phyloP scores from a whole-genome alignment of 2,888 invertebrate species.

The Thumatha senex region DNA sequence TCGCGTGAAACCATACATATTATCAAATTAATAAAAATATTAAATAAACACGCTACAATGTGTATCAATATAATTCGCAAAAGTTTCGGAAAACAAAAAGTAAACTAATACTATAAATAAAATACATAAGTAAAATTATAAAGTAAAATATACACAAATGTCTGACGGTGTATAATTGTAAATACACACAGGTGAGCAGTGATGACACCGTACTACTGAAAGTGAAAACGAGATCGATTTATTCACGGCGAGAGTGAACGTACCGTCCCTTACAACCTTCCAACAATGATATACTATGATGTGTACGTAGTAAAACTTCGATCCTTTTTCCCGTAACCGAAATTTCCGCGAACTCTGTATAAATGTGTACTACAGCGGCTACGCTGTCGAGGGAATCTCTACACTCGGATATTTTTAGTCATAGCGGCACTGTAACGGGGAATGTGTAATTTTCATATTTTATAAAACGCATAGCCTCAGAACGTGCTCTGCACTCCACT shows the following conservation, averaged over 20 bases:
- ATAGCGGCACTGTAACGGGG: constrained; percentile 61
- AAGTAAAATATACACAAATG: constrained; percentile 1
- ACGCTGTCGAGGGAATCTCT: background rate
- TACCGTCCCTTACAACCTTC: background rate
- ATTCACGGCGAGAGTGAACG: constrained; percentile 7
- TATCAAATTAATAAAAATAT: background rate
- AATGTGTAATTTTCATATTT: constrained; percentile 41
- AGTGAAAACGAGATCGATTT: constrained; percentile 11
- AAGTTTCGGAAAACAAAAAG: no score
- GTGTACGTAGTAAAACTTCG: background rate
- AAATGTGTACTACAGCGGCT: background rate
- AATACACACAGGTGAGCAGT: no score
- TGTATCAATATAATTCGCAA: no score
- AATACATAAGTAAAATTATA: background rate
- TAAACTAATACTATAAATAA: no score
- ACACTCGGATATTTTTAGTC: constrained; percentile 66
- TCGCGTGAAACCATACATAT: no score
- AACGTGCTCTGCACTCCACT: background rate
- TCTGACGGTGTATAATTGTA: no score
- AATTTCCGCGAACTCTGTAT: constrained; percentile 10
- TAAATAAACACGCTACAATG: no score
- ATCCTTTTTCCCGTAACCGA: background rate
- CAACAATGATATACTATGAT: background rate
- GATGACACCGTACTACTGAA: background rate
- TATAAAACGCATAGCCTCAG: constrained; percentile 51